Evolutionary conservation across 2,888 invertebrate genomes (phyloP).

Genomic region (Formica aserva): DNA sequence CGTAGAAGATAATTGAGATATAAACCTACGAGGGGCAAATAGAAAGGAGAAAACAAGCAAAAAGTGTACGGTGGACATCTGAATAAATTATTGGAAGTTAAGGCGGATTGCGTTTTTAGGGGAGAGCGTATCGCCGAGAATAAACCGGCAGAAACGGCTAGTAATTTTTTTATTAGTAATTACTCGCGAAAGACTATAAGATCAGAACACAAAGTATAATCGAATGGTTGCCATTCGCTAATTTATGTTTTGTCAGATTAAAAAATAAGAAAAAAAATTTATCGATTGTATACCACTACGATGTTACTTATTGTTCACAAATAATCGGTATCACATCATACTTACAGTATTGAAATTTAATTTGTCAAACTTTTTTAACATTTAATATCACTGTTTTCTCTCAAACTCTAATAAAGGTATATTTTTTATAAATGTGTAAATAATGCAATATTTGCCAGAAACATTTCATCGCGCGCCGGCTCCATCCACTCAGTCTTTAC

Average conservation of each 20-base stretch:
- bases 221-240: conserved; percentile 7
- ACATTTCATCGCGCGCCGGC: neutral
- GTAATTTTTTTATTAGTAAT: conserved; percentile 51
- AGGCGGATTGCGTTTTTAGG: conserved; percentile 41
- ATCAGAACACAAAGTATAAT: conserved; percentile 34
- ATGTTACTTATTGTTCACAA: neutral
- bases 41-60: conserved; percentile 38
- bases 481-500: conserved; percentile 21
- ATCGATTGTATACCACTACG: conserved; percentile 18
- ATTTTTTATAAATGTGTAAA: neutral
- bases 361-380: neutral
- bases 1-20: conserved; percentile 39
- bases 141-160: conserved; percentile 15
- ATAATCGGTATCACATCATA: neutral
- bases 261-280: conserved; percentile 37
- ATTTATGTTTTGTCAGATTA: conserved; percentile 29
- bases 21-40: conserved; percentile 22
- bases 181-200: conserved; percentile 37
- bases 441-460: conserved; percentile 7
- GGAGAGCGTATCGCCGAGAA: conserved; percentile 29
- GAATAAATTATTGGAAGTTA: conserved; percentile 68
- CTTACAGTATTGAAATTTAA: neutral
- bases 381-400: neutral
- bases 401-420: neutral
- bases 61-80: conserved; percentile 45